Conservation (phyloP, 2,113 vertebrate genomes). For the Bos taurus region DNA sequence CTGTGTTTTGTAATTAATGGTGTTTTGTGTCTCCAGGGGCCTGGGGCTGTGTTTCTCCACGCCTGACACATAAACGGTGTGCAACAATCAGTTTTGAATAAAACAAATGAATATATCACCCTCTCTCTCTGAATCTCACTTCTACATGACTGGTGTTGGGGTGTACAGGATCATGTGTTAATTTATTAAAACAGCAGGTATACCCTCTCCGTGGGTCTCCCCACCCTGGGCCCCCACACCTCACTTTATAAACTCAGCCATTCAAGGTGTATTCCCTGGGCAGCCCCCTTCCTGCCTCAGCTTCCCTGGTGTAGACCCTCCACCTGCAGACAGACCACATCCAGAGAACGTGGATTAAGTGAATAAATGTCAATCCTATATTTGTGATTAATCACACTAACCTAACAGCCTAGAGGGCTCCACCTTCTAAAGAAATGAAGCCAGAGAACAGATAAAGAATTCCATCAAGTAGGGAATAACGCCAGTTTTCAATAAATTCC, state of each 20-base stretch:
- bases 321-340: rapidly evolving
- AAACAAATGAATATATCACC: rapidly evolving
- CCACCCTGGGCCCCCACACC: rapidly evolving
- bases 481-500: background rate
- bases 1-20: rapidly evolving
- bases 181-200: rapidly evolving
- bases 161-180: rapidly evolving
- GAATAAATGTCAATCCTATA: rapidly evolving
- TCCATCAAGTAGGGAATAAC: rapidly evolving
- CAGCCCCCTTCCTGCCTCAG: background rate
- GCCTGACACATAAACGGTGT: rapidly evolving
- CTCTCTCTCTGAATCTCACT: rapidly evolving
- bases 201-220: background rate
- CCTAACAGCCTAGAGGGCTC: rapidly evolving
- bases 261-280: too few relatives aligned
- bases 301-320: background rate
- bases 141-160: rapidly evolving
- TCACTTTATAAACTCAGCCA: rapidly evolving
- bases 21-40: rapidly evolving
- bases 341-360: background rate
- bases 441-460: background rate
- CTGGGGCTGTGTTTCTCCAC: background rate
- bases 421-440: background rate
- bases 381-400: rapidly evolving
- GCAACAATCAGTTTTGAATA: rapidly evolving